A percentile compares a stretch with the other conserved stretches of the same genome.
phyloP scores from a whole-genome alignment of 2,113 vertebrate genomes.

The Notothenia rossii region DNA sequence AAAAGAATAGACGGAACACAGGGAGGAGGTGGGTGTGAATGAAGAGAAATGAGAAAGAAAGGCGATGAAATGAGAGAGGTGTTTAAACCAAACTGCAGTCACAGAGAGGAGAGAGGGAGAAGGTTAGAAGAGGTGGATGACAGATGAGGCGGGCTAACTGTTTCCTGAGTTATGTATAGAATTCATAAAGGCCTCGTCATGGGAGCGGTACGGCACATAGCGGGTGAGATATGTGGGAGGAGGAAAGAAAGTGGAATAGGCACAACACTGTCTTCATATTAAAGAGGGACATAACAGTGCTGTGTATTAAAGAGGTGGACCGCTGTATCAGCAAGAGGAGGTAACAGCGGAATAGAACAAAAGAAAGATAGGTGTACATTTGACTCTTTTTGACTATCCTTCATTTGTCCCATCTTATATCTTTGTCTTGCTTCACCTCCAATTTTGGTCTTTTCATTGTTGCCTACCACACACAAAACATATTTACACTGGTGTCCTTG shows the following conservation, averaged over 20 bases:
- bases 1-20: slow-evolving; percentile 27
- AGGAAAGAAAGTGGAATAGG: neutral
- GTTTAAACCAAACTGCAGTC: slow-evolving; percentile 30
- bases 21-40: slow-evolving; percentile 16
- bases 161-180: slow-evolving; percentile 48
- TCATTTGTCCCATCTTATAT: neutral
- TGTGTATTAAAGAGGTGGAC: neutral
- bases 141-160: slow-evolving; percentile 40
- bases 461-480: neutral
- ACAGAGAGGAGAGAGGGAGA: slow-evolving; percentile 18
- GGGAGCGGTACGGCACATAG: slow-evolving; percentile 17
- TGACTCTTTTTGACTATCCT: neutral
- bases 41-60: slow-evolving; percentile 27
- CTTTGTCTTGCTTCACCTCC: neutral
- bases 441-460: neutral
- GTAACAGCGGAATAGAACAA: neutral
- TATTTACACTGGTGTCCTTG: too few relatives aligned
- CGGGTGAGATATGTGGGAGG: slow-evolving; percentile 4
- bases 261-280: neutral
- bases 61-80: slow-evolving; percentile 22
- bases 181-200: slow-evolving; percentile 36
- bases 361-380: neutral
- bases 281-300: slow-evolving; percentile 2
- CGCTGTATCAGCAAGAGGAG: neutral
- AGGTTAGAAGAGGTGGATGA: slow-evolving; percentile 31